phyloP scores from a whole-genome alignment of 2,888 invertebrate species.

The Nemotelus pantherinus region DNA sequence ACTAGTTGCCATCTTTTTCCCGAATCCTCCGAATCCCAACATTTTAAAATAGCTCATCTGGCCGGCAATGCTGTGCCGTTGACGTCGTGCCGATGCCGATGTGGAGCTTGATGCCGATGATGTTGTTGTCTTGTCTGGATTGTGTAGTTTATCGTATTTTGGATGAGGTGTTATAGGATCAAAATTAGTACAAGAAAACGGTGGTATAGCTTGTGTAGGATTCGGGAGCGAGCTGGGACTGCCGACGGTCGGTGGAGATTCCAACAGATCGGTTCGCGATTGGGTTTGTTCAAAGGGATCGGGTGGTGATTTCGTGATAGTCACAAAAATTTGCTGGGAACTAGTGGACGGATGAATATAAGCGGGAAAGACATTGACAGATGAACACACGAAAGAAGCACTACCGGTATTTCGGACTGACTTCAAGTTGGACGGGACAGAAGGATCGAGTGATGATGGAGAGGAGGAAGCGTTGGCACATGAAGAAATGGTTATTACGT shows the following conservation, averaged over 20 bases:
- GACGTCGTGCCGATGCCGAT: constrained; percentile 74
- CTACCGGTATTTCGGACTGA: constrained; percentile 5
- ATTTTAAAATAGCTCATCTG: constrained; percentile 94
- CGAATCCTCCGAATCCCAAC: constrained; percentile 79
- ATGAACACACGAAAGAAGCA: constrained; percentile 35
- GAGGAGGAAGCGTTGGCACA: constrained; percentile 40
- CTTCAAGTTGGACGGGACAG: background rate
- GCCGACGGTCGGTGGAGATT: background rate
- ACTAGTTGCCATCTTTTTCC: constrained; percentile 73
- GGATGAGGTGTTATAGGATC: constrained; percentile 56
- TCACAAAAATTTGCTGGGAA: constrained; percentile 20
- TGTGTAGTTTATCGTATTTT: constrained; percentile 55
- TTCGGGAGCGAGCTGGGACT: background rate
- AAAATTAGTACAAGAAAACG: constrained; percentile 54
- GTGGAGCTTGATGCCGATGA: constrained; percentile 59
- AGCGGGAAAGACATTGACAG: background rate
- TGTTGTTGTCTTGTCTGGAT: constrained; percentile 58
- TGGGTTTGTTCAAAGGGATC: background rate
- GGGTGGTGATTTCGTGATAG: constrained; percentile 40
- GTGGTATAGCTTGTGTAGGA: constrained; percentile 37
- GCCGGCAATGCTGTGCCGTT: constrained; percentile 95
- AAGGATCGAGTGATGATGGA: constrained; percentile 41
- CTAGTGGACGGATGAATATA: background rate
- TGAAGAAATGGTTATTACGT: background rate
- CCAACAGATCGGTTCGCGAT: constrained; percentile 34